phyloP scores from a whole-genome alignment of 37 sponge, comb jelly and placozoan species.

The Diacarnus erythraeanus region DNA sequence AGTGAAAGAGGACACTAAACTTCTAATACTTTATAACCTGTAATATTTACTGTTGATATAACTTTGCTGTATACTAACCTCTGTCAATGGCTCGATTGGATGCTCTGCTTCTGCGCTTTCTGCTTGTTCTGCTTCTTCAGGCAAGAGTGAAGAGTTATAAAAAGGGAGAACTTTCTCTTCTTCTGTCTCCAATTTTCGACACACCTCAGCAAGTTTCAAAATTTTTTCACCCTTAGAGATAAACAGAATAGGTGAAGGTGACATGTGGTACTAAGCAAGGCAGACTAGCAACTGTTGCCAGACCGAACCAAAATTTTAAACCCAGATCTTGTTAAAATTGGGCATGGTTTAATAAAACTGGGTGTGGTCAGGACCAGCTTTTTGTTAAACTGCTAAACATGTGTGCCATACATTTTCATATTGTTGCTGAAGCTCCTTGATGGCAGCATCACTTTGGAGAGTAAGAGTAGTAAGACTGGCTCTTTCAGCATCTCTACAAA shows the following conservation, averaged over 20 bases:
- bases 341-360: too few species aligned
- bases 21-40: background rate
- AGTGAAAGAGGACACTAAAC: background rate
- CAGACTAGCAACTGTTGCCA: background rate
- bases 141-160: slow-evolving; percentile 75
- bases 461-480: slow-evolving; percentile 83
- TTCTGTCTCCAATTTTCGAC: slow-evolving; percentile 96
- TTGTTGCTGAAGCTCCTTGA: slow-evolving; percentile 67
- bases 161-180: slow-evolving; percentile 98
- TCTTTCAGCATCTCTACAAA: slow-evolving; percentile 85
- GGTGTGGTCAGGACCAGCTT: too few species aligned
- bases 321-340: background rate
- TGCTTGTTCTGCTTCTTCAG: slow-evolving; percentile 78
- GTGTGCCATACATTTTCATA: too few species aligned
- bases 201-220: slow-evolving; percentile 88
- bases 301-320: background rate
- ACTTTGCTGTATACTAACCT: slow-evolving; percentile 61
- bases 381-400: background rate
- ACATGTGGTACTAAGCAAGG: background rate
- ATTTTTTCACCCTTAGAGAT: slow-evolving; percentile 69
- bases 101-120: slow-evolving; percentile 43
- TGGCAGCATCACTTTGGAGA: slow-evolving; percentile 78
- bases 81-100: slow-evolving; percentile 65
- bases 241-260: background rate
- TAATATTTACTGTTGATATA: too few species aligned